A percentile compares a stretch with the other conserved stretches of the same genome.
phyloP scores from a whole-genome alignment of 2,113 vertebrate species.

The Laterallus jamaicensis region DNA sequence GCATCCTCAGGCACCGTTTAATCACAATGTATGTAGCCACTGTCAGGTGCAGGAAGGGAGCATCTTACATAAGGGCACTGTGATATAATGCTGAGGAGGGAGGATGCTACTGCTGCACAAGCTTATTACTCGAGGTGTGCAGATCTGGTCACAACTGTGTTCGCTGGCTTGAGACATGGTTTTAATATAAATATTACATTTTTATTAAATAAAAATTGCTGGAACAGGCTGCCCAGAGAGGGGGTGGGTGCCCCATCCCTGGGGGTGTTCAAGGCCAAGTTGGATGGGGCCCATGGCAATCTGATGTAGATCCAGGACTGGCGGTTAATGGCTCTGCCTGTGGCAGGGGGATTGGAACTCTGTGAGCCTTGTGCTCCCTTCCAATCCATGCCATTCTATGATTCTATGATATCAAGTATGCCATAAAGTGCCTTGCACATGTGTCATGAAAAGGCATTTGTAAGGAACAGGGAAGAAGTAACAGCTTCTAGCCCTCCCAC shows the following conservation, averaged over 20 bases:
- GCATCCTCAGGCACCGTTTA: background rate
- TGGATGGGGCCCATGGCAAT: no score
- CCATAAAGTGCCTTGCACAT: constrained; percentile 4
- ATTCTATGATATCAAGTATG: background rate
- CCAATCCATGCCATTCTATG: no score
- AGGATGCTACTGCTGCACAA: constrained; percentile 45
- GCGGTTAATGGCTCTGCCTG: no score
- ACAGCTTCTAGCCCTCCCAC: accelerated
- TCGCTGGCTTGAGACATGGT: constrained; percentile 27
- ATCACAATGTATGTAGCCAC: background rate
- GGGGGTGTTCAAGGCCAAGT: no score
- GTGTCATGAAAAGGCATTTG: constrained; percentile 3
- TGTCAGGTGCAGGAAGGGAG: background rate
- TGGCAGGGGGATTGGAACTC: no score
- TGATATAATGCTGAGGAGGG: constrained; percentile 23
- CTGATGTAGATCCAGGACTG: no score
- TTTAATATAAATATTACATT: constrained; percentile 24
- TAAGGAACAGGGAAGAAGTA: background rate
- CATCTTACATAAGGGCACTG: constrained; percentile 12
- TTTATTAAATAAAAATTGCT: no score
- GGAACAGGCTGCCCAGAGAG: no score
- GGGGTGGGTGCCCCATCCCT: no score
- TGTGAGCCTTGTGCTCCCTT: no score
- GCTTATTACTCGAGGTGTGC: constrained; percentile 50
- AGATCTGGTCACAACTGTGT: constrained; percentile 58